Conservation (phyloP, 2,113 vertebrate genomes). For the Anarhynchus alexandrinus region DNA sequence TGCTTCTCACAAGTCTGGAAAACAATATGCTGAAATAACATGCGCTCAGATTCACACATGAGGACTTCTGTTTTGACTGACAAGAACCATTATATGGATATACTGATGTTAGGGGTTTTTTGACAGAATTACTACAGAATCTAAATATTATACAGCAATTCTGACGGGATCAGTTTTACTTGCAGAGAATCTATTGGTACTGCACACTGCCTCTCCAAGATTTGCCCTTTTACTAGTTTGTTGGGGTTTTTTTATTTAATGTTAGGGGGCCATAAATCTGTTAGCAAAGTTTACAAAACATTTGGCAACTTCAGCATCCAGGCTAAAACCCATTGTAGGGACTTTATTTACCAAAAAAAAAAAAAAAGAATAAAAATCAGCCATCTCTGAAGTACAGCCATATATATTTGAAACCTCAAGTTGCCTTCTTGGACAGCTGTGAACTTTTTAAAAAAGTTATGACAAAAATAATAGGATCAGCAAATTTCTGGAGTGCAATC, state of each 20-base stretch:
- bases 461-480: neutral
- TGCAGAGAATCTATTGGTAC: neutral
- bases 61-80: neutral
- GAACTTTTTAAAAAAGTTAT: neutral
- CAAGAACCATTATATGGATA: neutral
- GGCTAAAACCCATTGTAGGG: neutral
- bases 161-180: neutral
- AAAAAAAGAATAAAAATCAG: neutral
- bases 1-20: neutral
- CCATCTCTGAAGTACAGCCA: neutral
- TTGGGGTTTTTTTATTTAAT: neutral
- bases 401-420: neutral
- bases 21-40: neutral
- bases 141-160: neutral
- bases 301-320: neutral
- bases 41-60: neutral
- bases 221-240: neutral
- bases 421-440: neutral
- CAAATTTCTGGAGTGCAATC: neutral
- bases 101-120: fast-evolving
- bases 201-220: neutral
- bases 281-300: neutral
- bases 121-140: neutral
- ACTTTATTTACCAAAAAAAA: neutral
- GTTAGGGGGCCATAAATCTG: neutral